A percentile compares a stretch with the other conserved stretches of the same genome.
These are phyloP conservation scores for Mugil cephalus DNA, from an alignment of 2,113 vertebrate genomes.

Conservation along the genomic window DNA sequence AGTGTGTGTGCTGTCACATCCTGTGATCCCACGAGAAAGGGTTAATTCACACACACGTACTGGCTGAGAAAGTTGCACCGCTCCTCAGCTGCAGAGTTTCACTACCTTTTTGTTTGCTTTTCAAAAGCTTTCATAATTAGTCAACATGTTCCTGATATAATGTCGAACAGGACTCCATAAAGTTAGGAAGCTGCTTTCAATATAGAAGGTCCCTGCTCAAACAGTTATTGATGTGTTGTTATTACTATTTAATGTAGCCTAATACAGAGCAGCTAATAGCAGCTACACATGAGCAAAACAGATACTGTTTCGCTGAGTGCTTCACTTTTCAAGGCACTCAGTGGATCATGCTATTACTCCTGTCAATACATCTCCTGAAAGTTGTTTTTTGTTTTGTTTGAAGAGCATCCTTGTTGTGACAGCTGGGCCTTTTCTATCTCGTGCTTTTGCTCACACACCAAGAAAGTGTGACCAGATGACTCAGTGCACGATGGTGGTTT, in stretches of 20 bases:
- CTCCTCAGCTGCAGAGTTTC: background rate
- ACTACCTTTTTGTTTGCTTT: background rate
- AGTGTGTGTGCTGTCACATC: conserved; percentile 20
- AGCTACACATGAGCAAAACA: conserved; percentile 51
- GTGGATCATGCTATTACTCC: conserved; percentile 48
- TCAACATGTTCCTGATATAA: background rate
- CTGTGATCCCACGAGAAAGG: conserved; percentile 30
- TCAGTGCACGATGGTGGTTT: conserved; percentile 7
- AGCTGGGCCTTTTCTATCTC: conserved; percentile 21
- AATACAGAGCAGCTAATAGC: conserved; percentile 54
- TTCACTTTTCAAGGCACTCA: conserved; percentile 66
- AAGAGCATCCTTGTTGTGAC: conserved; percentile 62
- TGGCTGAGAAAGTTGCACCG: conserved; percentile 6
- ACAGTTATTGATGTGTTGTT: conserved; percentile 63
- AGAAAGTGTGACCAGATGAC: conserved; percentile 29
- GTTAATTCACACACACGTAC: conserved; percentile 30
- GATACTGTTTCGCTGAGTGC: conserved; percentile 71
- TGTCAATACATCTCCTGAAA: conserved; percentile 35
- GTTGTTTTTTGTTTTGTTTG: conserved; percentile 12
- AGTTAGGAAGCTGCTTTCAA: conserved; percentile 28
- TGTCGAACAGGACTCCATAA: conserved; percentile 2
- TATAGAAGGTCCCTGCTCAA: conserved; percentile 22
- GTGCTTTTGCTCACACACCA: background rate
- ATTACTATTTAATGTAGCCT: conserved; percentile 69
- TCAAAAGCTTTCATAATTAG: background rate